These are phyloP conservation scores for Drusus annulatus DNA, from an alignment of 1,140 invertebrate genomes.

Conservation along the genomic window DNA sequence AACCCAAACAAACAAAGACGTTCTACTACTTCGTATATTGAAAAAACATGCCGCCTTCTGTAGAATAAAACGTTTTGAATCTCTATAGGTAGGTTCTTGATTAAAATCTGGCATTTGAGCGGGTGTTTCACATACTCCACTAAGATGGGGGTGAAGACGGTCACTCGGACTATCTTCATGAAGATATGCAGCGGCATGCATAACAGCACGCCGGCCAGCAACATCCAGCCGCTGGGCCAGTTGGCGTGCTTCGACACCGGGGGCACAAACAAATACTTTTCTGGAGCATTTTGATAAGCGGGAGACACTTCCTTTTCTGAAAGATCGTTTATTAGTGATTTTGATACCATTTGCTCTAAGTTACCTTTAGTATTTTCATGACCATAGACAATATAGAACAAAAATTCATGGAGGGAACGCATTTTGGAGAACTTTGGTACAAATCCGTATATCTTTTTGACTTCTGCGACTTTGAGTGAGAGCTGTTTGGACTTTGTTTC, in stretches of 20 bases:
- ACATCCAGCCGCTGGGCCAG: conserved; percentile 77
- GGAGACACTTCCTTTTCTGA: conserved; percentile 52
- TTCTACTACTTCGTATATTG: conserved; percentile 73
- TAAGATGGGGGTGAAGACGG: conserved; percentile 73
- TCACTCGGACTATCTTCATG: conserved; percentile 75
- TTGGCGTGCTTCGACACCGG: conserved; percentile 74
- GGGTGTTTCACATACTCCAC: conserved; percentile 77
- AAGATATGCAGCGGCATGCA: conserved; percentile 80
- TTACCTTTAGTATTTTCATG: conserved; percentile 68
- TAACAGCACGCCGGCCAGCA: conserved; percentile 79
- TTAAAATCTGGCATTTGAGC: conserved; percentile 74
- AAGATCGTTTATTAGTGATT: neutral
- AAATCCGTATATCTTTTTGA: conserved; percentile 35
- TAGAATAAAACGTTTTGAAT: conserved; percentile 72
- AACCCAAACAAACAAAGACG: conserved; percentile 77
- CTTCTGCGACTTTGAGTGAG: conserved; percentile 10
- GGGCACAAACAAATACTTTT: conserved; percentile 82
- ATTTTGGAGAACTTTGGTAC: conserved; percentile 79
- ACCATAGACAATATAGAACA: conserved; percentile 79
- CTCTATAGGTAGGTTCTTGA: conserved; percentile 72
- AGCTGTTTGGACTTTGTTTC: neutral
- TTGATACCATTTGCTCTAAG: conserved; percentile 59
- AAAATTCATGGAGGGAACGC: conserved; percentile 75
- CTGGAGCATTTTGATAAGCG: conserved; percentile 63
- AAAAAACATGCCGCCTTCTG: conserved; percentile 76